phyloP scores from a whole-genome alignment of 2,888 invertebrate genomes.

The Brachypalpus laphriformis region DNA sequence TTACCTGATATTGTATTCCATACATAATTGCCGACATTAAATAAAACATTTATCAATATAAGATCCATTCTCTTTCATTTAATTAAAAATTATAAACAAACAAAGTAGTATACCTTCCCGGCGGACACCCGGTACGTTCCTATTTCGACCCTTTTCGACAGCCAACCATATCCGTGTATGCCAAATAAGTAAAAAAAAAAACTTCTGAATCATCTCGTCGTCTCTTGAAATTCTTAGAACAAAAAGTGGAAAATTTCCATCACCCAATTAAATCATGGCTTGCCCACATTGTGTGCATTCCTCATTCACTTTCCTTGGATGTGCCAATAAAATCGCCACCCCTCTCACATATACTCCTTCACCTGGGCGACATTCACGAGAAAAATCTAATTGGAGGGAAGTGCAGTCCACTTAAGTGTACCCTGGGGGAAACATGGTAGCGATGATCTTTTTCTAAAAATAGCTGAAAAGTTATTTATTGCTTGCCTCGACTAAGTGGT shows the following conservation, averaged over 20 bases:
- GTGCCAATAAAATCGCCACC: slow-evolving; percentile 5
- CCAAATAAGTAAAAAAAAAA: no score
- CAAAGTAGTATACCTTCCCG: no score
- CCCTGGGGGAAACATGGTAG: slow-evolving; percentile 10
- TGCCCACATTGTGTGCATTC: slow-evolving; percentile 5
- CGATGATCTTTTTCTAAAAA: slow-evolving; percentile 38
- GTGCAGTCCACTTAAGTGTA: slow-evolving; percentile 23
- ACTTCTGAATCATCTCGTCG: background rate
- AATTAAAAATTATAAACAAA: no score
- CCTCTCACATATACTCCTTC: background rate
- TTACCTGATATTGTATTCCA: no score
- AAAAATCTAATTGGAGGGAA: background rate
- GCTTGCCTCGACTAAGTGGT: slow-evolving; percentile 11
- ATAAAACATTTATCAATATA: no score
- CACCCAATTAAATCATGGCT: slow-evolving; percentile 31
- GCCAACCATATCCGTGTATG: no score
- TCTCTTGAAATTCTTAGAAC: background rate
- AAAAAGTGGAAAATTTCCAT: slow-evolving; percentile 36
- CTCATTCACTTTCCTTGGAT: slow-evolving; percentile 20
- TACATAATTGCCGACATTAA: no score
- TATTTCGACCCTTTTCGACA: no score
- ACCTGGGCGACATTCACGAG: background rate
- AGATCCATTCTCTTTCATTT: no score
- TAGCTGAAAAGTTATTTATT: slow-evolving; percentile 8
- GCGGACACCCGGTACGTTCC: no score